Evolutionary conservation across 2,888 invertebrate genomes (phyloP), one percentile per base, ranked within the genome.

Genomic region (Aproaerema taeniolella): DNA sequence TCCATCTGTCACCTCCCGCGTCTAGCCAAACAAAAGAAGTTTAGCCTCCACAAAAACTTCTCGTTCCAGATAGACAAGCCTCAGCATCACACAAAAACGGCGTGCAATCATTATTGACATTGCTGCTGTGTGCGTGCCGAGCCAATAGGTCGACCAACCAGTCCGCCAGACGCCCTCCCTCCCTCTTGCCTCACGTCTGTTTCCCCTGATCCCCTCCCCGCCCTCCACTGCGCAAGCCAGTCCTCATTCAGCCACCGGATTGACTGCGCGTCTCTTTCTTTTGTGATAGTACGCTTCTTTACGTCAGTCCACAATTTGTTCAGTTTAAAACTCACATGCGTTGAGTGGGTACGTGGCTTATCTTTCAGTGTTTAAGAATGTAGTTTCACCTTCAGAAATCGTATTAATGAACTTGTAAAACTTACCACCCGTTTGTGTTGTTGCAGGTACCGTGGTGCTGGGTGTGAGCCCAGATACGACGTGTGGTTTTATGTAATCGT

Each of bases 81-180:
- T 48, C 44, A 59, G 59, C 57, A 58, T 56, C 64, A 65, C 67
- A 71, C 66, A 67, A 71, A 66, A 74, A 71, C 69, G 62, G 63
- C 67, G 63, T 67, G 72, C 69, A 74, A 75, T 78, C 66, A 69
- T 69, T 55, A 53, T 68, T 73, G 74, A 71, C 65, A 66, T 66
- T 72, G 67, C 65, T 59, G 56, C 46, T 67, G 70, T 69, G 67
- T 70, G 69, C 60, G 75, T 78, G 66, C 66, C 69, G 66, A 75
- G 77, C 81, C 75, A 82, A 77, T 81, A 77, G 78, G 82, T 83
- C 82, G 85, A 70, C 82, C 83, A 82, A 83, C 83, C 81, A 83
- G 83, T 81, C 78, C 70, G 63, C 69, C 75, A 82, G 82, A 77
- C 79, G 71, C 72, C 72, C 81, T 76, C 79, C 82, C 82, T 78